Evolutionary conservation across 1,140 invertebrate genomes (phyloP).

Genomic region (Drosophila paulistorum): DNA sequence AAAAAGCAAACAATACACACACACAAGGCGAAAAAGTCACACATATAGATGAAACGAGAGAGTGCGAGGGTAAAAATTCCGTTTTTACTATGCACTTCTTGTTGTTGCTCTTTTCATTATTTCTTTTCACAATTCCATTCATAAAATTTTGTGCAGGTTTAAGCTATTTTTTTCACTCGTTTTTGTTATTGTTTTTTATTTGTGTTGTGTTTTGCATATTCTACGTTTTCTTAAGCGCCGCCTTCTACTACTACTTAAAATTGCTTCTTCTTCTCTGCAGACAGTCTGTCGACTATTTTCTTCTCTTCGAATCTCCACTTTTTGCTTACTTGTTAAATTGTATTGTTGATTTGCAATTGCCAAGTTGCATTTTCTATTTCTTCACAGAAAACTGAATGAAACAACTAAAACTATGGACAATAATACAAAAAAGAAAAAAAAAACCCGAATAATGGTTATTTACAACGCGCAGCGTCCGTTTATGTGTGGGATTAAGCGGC

Average conservation of each 20-base stretch:
- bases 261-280: conserved; percentile 19
- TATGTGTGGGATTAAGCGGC: conserved; percentile 63
- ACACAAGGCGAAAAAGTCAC: neutral
- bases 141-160: conserved; percentile 49
- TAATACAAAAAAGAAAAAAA: conserved; percentile 4
- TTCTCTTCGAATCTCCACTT: neutral
- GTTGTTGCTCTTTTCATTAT: conserved; percentile 29
- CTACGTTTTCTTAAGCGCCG: conserved; percentile 44
- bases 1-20: conserved; percentile 10
- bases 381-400: conserved; percentile 7
- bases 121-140: conserved; percentile 65
- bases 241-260: conserved; percentile 28
- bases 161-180: too few species aligned
- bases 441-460: conserved; percentile 49
- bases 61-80: conserved; percentile 29
- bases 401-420: conserved; percentile 35
- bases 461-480: conserved; percentile 57
- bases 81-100: conserved; percentile 43
- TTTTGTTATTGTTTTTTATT: conserved; percentile 4
- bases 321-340: conserved; percentile 33
- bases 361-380: neutral
- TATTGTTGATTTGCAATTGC: neutral
- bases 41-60: neutral
- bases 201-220: conserved; percentile 37
- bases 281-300: conserved; percentile 44